These are phyloP conservation scores for Cryptophagus acutangulus DNA, from an alignment of 2,888 invertebrate species.

Conservation along the genomic window DNA sequence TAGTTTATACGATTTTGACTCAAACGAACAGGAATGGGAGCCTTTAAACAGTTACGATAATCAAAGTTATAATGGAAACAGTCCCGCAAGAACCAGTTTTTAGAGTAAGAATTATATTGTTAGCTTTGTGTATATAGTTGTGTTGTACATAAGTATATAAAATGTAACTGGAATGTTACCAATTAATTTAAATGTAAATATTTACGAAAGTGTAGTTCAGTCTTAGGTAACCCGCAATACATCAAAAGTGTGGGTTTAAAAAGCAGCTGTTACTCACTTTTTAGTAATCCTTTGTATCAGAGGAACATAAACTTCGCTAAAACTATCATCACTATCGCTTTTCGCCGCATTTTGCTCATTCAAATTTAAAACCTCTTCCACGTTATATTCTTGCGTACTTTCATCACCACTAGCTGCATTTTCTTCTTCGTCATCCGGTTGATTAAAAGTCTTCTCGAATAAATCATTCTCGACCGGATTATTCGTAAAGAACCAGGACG, in stretches of 20 bases:
- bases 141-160: slow-evolving; percentile 3
- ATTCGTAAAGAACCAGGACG: slow-evolving; percentile 36
- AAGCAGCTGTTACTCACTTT: slow-evolving; percentile 4
- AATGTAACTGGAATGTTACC: slow-evolving; percentile 3
- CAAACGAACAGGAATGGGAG: slow-evolving; percentile 67
- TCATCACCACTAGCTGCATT: no score
- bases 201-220: slow-evolving; percentile 5
- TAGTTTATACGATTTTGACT: slow-evolving; percentile 65
- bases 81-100: slow-evolving; percentile 12
- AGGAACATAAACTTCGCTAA: slow-evolving; percentile 31
- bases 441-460: slow-evolving; percentile 56
- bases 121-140: slow-evolving; percentile 1
- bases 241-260: no score
- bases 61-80: slow-evolving; percentile 33
- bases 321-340: slow-evolving; percentile 28
- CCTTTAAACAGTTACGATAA: slow-evolving; percentile 49
- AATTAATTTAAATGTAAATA: slow-evolving; percentile 4
- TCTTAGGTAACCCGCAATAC: no score
- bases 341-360: no score
- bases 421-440: slow-evolving; percentile 21
- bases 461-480: slow-evolving; percentile 48
- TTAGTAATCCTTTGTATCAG: no score
- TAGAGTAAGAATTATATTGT: slow-evolving; percentile 6
- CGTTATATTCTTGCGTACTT: slow-evolving; percentile 21
- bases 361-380: slow-evolving; percentile 13